Percentiles rank a stretch among this genome's conserved stretches.
These are phyloP conservation scores for Onychomys leucogaster DNA, from an alignment of 2,797 vertebrate genomes.

Conservation along the genomic window DNA sequence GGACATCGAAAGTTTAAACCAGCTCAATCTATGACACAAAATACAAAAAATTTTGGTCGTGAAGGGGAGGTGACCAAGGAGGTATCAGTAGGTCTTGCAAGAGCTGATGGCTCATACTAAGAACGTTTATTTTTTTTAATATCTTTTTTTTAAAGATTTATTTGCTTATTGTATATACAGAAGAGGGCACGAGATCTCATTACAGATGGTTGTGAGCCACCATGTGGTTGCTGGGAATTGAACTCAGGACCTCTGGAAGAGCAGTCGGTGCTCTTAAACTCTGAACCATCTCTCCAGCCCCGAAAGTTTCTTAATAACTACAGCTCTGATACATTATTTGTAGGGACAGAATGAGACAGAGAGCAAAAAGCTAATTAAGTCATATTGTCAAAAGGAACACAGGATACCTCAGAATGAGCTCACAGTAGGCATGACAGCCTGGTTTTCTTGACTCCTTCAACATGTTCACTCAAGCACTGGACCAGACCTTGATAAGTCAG, in stretches of 20 bases:
- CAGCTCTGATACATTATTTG: neutral
- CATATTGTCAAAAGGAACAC: neutral
- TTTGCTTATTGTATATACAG: too few relatives aligned
- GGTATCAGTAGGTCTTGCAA: neutral
- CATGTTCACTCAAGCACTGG: too few relatives aligned
- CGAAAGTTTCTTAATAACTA: neutral
- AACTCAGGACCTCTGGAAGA: too few relatives aligned
- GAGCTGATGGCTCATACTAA: neutral
- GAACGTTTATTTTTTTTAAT: too few relatives aligned
- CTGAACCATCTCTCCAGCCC: too few relatives aligned
- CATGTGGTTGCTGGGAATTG: too few relatives aligned
- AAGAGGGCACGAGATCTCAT: too few relatives aligned
- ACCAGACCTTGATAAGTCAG: too few relatives aligned
- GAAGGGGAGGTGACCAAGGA: neutral
- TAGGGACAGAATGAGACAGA: neutral
- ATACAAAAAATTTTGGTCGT: neutral
- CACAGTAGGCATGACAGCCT: neutral
- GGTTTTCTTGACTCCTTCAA: too few relatives aligned
- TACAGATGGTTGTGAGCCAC: too few relatives aligned
- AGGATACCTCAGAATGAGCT: neutral
- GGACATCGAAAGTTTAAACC: neutral
- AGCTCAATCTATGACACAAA: neutral
- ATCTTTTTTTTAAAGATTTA: too few relatives aligned
- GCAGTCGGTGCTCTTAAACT: too few relatives aligned
- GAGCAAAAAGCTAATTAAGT: neutral